phyloP scores from a whole-genome alignment of 2,888 invertebrate species.

The Stenoptilia bipunctidactyla region DNA sequence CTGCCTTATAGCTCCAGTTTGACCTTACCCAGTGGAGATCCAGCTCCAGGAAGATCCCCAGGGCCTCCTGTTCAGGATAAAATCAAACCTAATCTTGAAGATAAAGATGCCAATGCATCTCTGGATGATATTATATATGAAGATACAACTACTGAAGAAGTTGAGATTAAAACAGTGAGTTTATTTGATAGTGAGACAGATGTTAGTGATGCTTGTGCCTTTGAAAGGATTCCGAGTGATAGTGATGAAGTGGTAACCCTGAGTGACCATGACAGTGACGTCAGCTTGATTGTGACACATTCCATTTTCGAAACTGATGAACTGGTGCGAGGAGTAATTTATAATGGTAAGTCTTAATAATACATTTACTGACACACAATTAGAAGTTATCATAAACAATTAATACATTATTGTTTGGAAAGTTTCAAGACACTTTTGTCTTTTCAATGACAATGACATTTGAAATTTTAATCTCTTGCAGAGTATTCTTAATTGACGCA shows the following conservation, averaged over 20 bases:
- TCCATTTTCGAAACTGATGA: constrained; percentile 60
- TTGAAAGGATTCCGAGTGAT: constrained; percentile 52
- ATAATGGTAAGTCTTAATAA: constrained; percentile 60
- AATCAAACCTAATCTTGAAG: constrained; percentile 21
- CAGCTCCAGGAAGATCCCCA: constrained; percentile 76
- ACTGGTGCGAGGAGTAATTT: constrained; percentile 64
- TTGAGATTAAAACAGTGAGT: constrained; percentile 29
- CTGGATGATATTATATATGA: constrained; percentile 24
- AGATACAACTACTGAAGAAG: constrained; percentile 32
- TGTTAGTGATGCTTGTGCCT: constrained; percentile 50
- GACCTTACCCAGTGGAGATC: constrained; percentile 70
- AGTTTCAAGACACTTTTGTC: too few species aligned
- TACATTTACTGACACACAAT: too few species aligned
- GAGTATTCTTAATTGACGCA: too few species aligned
- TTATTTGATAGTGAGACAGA: constrained; percentile 26
- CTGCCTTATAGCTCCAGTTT: constrained; percentile 54
- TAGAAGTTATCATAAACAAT: too few species aligned
- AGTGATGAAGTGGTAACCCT: constrained; percentile 50
- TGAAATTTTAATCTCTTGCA: too few species aligned
- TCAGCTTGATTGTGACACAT: constrained; percentile 64
- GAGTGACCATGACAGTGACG: constrained; percentile 47
- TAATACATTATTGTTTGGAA: too few species aligned
- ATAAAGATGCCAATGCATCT: constrained; percentile 18
- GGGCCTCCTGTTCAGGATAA: constrained; percentile 61
- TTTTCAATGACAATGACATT: too few species aligned